Evolutionary conservation across 2,113 vertebrate genomes (phyloP).

Genomic region (Colossoma macropomum): DNA sequence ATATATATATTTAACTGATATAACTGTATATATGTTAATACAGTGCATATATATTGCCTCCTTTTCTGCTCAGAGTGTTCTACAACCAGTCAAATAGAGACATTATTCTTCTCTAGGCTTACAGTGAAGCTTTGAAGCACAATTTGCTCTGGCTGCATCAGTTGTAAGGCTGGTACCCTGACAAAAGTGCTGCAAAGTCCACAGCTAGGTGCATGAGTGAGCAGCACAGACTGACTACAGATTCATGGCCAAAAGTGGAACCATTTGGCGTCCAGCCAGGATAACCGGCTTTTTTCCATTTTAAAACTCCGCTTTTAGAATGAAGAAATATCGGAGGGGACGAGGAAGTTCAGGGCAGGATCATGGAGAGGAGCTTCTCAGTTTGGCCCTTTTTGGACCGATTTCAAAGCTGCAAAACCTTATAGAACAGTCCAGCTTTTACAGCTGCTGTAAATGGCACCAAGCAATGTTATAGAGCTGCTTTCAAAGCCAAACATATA

Average conservation of each 20-base stretch:
- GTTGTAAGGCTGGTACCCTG: no score
- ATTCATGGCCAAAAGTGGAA: background rate
- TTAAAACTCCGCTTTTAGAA: background rate
- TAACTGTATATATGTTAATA: no score
- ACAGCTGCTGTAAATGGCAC: conserved; percentile 41
- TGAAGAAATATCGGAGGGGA: background rate
- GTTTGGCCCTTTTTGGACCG: background rate
- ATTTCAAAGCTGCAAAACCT: conserved; percentile 14
- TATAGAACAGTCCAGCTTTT: conserved; percentile 6
- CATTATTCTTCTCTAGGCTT: background rate
- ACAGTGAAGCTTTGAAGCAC: background rate
- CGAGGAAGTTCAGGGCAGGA: background rate
- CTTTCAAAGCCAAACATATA: conserved; percentile 37
- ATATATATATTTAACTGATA: no score
- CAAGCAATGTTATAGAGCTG: conserved; percentile 8
- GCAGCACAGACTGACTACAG: background rate
- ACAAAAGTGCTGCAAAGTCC: background rate
- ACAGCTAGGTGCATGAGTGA: background rate
- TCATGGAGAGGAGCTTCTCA: background rate
- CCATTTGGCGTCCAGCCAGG: background rate
- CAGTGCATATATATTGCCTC: no score
- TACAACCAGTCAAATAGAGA: background rate
- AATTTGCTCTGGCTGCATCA: no score
- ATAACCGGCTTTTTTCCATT: background rate
- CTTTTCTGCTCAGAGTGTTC: background rate